Evolutionary conservation across 2,797 vertebrate species (phyloP), one percentile per base, ranked within the genome.

Genomic region (Bradypodion pumilum): DNA sequence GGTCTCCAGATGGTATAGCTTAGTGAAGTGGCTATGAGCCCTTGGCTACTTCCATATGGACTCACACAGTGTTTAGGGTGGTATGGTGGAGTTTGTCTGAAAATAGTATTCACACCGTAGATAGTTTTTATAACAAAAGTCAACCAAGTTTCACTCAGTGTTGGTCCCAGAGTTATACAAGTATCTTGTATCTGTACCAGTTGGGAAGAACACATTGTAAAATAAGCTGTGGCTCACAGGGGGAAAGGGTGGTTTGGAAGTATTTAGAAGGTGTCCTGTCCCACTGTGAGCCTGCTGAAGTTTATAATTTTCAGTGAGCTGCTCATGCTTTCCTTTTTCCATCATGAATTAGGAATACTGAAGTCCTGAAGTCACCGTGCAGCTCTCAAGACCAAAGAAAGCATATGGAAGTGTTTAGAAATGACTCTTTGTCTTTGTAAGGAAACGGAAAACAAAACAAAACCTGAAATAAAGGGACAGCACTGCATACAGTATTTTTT

Each of bases 361-460:
- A 78, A 46, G 66, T 49, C 70, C 52, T 62, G n/a, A 68, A 59
- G 60, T 79, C n/a, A 79, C 25, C 65, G 25, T 72, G 44, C 27
- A 37, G 35, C 42, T n/a, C 42, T 40, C 44, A 66, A 85, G 56
- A 52, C 42, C 70, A 66, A 80, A 80, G 29, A 2, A 59, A 40
- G 44, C 77, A 75, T 32, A 80, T 80, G 78, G 78, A 75, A 80
- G 21, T n/a, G 44, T 21, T 79, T 72, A 74, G 44, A 49, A 63
- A 49, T n/a, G 12, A n/a, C 32, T 74, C 69, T n/a, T n/a, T 76
- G 46, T 72, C 32, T 95, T 95, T 95, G 95, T 96, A 95, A 93
- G 94, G 90, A 96, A 94, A 94, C 95, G 92, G 93, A 80, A 89
- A 73, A 87, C n/a, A 95, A 93, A 88, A n/a, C n/a, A n/a, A n/a